phyloP scores from a whole-genome alignment of 1,140 invertebrate genomes.

The Tetranychus cinnabarinus region DNA sequence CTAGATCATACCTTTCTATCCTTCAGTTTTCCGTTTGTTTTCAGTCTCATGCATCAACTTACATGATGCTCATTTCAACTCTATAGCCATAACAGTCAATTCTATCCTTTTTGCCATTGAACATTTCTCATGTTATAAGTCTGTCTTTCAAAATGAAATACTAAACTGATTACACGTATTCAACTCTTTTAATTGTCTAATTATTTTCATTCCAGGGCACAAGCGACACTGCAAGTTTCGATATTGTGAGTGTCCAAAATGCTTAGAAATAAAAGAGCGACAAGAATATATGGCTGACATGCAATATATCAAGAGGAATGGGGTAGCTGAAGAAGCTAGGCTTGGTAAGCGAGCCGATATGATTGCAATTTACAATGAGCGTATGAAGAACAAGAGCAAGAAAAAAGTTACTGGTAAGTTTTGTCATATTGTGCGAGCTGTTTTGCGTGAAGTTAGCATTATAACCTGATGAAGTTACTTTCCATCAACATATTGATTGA shows the following conservation, averaged over 20 bases:
- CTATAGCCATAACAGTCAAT: no score
- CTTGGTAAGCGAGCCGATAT: background rate
- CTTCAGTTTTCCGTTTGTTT: no score
- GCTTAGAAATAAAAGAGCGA: background rate
- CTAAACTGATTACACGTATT: no score
- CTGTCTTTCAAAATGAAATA: no score
- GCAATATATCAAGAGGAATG: background rate
- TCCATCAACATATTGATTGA: no score
- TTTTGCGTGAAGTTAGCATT: background rate
- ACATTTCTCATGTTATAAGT: no score
- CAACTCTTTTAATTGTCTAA: no score
- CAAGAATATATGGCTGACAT: background rate
- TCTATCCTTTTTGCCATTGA: no score
- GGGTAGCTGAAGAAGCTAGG: background rate
- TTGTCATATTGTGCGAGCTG: no score
- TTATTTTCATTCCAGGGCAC: background rate
- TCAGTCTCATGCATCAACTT: no score
- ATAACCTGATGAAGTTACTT: background rate
- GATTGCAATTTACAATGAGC: background rate
- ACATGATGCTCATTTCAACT: no score
- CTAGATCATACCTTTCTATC: no score
- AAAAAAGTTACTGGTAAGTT: background rate
- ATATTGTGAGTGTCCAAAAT: background rate
- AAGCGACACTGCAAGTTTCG: background rate
- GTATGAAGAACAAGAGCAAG: background rate